Percentiles rank a stretch among this genome's conserved stretches.
These are phyloP conservation scores for Listronotus bonariensis DNA, from an alignment of 1,140 invertebrate species.

Conservation along the genomic window DNA sequence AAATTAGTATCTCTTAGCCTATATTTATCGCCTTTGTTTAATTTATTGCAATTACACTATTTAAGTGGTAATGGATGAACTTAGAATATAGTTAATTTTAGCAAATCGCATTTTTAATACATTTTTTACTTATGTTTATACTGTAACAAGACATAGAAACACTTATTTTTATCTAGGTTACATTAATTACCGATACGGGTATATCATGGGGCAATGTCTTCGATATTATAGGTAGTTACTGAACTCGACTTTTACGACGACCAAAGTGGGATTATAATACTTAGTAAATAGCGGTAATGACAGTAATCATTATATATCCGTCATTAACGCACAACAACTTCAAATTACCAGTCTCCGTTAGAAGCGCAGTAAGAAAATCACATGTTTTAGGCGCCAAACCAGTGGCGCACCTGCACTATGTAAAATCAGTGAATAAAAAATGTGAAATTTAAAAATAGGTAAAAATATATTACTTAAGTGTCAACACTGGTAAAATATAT, in stretches of 20 bases:
- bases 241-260: slow-evolving; percentile 12
- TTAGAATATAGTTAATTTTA: too few relatives aligned
- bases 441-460: too few relatives aligned
- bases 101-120: too few relatives aligned
- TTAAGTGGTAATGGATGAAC: too few relatives aligned
- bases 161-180: slow-evolving; percentile 19
- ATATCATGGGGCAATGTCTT: slow-evolving; percentile 24
- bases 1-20: too few relatives aligned
- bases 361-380: background rate
- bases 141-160: too few relatives aligned
- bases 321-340: slow-evolving; percentile 35
- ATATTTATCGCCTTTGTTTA: too few relatives aligned
- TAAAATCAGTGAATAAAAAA: too few relatives aligned
- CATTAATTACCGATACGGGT: slow-evolving; percentile 17
- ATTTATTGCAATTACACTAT: too few relatives aligned
- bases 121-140: too few relatives aligned
- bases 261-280: slow-evolving; percentile 21
- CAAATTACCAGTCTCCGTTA: slow-evolving; percentile 24
- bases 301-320: slow-evolving; percentile 29
- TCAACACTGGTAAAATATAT: too few relatives aligned
- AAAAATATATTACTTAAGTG: too few relatives aligned
- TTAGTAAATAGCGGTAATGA: slow-evolving; percentile 27
- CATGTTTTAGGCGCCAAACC: background rate
- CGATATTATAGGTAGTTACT: slow-evolving; percentile 21
- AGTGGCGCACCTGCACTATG: background rate